Conservation (phyloP, 2,888 invertebrate species). For the Cetonia aurata region DNA sequence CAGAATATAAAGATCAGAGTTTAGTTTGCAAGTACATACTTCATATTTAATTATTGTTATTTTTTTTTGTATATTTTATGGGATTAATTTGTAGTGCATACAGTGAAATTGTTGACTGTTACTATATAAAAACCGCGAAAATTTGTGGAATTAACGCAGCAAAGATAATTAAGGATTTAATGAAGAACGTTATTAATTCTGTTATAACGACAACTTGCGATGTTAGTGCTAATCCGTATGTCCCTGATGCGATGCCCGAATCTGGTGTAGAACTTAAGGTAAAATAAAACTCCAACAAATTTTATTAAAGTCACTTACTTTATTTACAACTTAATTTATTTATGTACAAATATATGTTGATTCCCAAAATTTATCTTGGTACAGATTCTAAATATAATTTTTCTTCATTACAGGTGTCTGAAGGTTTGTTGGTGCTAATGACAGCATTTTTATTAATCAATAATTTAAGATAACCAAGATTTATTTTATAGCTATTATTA, state of each 20-base stretch:
- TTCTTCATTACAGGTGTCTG: no score
- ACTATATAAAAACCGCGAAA: conserved; percentile 68
- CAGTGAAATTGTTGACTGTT: conserved; percentile 68
- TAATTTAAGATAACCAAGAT: no score
- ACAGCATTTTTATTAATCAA: no score
- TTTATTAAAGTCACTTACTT: no score
- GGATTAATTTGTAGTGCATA: conserved; percentile 62
- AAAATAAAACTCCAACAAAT: conserved; percentile 6
- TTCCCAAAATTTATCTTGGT: no score
- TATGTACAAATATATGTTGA: no score
- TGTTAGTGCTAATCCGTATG: conserved; percentile 62
- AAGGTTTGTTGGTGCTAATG: no score
- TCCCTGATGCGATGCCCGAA: conserved; percentile 90
- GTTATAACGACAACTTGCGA: conserved; percentile 57
- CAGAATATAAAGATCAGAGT: conserved; percentile 65
- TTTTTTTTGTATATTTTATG: conserved; percentile 30
- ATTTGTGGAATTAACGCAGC: conserved; percentile 69
- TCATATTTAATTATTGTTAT: no score
- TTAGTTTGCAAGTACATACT: conserved; percentile 65
- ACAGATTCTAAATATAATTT: no score
- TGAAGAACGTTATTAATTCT: conserved; percentile 58
- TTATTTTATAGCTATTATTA: not conserved
- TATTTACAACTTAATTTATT: no score
- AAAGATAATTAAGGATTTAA: conserved; percentile 60
- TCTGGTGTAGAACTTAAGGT: conserved; percentile 9